Evolutionary conservation across 2,113 vertebrate species (phyloP), one percentile per base, ranked within the genome.

Genomic region (Carettochelys insculpta): DNA sequence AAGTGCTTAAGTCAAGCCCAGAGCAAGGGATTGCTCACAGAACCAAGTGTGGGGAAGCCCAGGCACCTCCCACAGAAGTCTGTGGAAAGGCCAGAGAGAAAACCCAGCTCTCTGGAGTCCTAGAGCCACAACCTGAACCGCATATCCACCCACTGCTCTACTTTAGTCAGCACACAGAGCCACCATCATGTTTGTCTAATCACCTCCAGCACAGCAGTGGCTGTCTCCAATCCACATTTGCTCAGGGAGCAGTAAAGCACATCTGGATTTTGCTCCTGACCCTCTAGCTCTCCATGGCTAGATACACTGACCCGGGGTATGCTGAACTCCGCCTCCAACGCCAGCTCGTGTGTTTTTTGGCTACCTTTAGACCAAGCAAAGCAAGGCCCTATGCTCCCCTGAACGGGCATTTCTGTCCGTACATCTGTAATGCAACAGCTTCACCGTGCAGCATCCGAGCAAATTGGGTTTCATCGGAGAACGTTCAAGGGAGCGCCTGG

Each of bases 351-450:
- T 50, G 48, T 50, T 50, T 50, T 41, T 43, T 73, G 5, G 3
- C 17, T n/a, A 65, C 9, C 19, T 65, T 41, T 2, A 0, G 0
- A 9, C 29, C 43, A 48, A 0, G 1, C 27, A 38, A 34, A 56
- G 76, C 73, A 73, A 0, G 0, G 27, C 25, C 1, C 1, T 24
- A 20, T 19, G 5, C 38, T 5, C 20, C 34, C 31, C 58, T 61
- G 14, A 16, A 34, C 17, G 58, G 58, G 61, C 61, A 8, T 38
- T 68, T 68, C 61, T 68, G 11, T 27, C 27, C 16, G 3, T 65
- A 20, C 34, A 4, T 38, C 61, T 38, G 9, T 38, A 68, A 68
- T 9, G 5, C 5, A 17, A 20, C 20, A 38, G 22, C 61, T 10
- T 38, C 61, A 1, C 17, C 19, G 22, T 20, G 38, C 61, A 3